phyloP scores from a whole-genome alignment of 1,140 invertebrate species.

The Drosophila tsacasi region DNA sequence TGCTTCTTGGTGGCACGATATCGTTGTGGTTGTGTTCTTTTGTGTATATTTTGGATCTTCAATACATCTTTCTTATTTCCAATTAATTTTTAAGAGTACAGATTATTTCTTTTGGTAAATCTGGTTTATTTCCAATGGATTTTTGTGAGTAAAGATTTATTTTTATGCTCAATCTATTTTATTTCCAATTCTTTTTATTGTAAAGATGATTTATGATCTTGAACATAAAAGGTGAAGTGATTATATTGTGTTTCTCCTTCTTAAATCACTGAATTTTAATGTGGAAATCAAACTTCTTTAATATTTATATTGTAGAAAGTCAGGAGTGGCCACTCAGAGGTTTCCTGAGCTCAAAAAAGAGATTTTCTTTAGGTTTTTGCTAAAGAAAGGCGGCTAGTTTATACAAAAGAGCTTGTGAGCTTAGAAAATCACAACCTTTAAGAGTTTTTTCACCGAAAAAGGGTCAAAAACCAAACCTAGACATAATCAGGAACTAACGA shows the following conservation, averaged over 20 bases:
- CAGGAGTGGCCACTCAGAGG: not conserved
- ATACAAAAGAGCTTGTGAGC: not conserved
- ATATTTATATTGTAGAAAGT: not conserved
- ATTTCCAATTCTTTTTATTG: too few species aligned
- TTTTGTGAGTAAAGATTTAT: not conserved
- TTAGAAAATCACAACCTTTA: not conserved
- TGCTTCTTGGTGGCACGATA: conserved; percentile 12
- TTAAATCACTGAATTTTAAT: not conserved
- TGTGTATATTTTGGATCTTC: conserved; percentile 8
- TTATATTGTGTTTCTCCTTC: not conserved
- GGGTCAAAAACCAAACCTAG: not conserved
- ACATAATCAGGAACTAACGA: not conserved
- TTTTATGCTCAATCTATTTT: too few species aligned
- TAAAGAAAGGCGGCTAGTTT: not conserved
- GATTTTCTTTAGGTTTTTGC: not conserved
- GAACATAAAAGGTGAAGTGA: conserved; percentile 3
- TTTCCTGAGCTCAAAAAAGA: not conserved
- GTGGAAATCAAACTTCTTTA: not conserved
- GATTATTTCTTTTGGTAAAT: conserved; percentile 5
- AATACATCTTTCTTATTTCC: not conserved
- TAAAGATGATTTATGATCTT: not conserved
- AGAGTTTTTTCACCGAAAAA: not conserved
- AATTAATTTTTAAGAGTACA: not conserved
- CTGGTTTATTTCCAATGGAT: not conserved
- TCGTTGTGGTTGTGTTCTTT: not conserved